phyloP scores from a whole-genome alignment of 2,888 invertebrate species.

The Pterostichus niger region DNA sequence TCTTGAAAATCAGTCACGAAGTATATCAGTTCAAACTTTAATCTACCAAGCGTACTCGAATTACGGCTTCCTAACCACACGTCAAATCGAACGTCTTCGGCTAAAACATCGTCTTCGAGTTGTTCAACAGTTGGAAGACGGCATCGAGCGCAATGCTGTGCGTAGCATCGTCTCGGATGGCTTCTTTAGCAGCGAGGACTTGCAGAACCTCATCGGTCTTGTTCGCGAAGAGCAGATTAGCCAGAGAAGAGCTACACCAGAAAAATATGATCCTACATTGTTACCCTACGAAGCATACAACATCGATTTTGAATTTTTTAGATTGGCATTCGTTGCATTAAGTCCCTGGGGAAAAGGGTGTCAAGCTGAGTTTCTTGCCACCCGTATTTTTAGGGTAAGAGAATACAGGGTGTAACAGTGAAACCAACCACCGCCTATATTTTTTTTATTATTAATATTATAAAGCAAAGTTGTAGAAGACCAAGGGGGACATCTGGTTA shows the following conservation, averaged over 20 bases:
- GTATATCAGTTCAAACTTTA: slow-evolving; percentile 88
- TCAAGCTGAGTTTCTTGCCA: slow-evolving; percentile 89
- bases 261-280: slow-evolving; percentile 85
- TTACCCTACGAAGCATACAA: slow-evolving; percentile 93
- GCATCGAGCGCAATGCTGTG: slow-evolving; percentile 92
- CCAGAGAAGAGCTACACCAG: slow-evolving; percentile 82
- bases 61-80: slow-evolving; percentile 89
- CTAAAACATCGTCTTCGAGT: slow-evolving; percentile 95
- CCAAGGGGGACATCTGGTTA: no score
- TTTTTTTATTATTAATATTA: no score
- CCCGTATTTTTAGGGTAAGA: slow-evolving; percentile 92
- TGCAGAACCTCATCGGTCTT: slow-evolving; percentile 77
- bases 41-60: slow-evolving; percentile 92
- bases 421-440: no score
- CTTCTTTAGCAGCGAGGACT: slow-evolving; percentile 82
- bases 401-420: no score
- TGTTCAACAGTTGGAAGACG: slow-evolving; percentile 95
- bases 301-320: slow-evolving; percentile 94
- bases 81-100: slow-evolving; percentile 92
- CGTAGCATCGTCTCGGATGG: slow-evolving; percentile 88
- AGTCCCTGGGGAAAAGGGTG: slow-evolving; percentile 95
- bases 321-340: slow-evolving; percentile 89
- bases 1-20: slow-evolving; percentile 77
- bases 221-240: slow-evolving; percentile 89
- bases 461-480: no score